A percentile compares a stretch with the other conserved stretches of the same genome.
These are phyloP conservation scores for Heliopora coerulea DNA, from an alignment of 92 coral and sea anemone species.

Conservation along the genomic window DNA sequence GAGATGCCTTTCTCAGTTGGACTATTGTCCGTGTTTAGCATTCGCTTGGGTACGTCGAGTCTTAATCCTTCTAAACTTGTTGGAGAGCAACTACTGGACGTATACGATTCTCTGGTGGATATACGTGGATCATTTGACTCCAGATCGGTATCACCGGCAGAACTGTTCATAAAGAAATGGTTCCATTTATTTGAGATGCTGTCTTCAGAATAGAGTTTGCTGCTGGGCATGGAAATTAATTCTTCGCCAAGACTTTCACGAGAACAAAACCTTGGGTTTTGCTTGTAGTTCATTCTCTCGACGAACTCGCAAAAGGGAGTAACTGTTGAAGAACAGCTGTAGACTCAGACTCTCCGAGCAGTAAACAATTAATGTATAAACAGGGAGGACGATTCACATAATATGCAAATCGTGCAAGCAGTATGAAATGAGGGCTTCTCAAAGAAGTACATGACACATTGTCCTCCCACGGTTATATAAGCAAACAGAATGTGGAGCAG, in stretches of 20 bases:
- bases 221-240: conserved; percentile 13
- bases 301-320: background rate
- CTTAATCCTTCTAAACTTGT: conserved; percentile 31
- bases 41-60: conserved; percentile 10
- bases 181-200: conserved; percentile 31
- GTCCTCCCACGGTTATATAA: conserved; percentile 9
- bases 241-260: conserved; percentile 3
- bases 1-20: conserved; percentile 31
- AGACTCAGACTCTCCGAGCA: conserved; percentile 4
- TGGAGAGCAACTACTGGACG: conserved; percentile 26
- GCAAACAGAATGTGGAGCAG: conserved; percentile 19
- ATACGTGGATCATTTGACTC: conserved; percentile 18
- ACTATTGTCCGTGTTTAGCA: conserved; percentile 23
- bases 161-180: conserved; percentile 26
- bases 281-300: conserved; percentile 18
- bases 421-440: background rate
- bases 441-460: background rate
- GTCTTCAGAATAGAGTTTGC: background rate
- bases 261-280: conserved; percentile 17
- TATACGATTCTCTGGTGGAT: conserved; percentile 11
- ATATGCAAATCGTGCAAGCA: conserved; percentile 37
- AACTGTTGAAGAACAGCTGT: conserved; percentile 11
- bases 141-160: conserved; percentile 4
- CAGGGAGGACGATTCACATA: background rate
- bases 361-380: conserved; percentile 32